Evolutionary conservation across 2,888 invertebrate species (phyloP).

Genomic region (Arenicola marina): DNA sequence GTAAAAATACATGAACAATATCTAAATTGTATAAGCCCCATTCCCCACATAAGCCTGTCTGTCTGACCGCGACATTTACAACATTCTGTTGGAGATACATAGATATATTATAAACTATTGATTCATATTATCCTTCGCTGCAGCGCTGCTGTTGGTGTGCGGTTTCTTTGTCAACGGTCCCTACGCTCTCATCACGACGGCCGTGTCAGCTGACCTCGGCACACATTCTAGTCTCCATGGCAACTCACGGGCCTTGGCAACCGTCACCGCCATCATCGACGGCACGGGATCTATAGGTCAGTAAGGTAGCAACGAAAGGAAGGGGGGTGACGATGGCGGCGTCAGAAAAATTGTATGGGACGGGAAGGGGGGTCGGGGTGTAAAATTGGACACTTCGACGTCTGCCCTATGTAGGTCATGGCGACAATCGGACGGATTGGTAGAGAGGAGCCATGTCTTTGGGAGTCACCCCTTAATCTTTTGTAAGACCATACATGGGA

Average conservation of each 20-base stretch:
- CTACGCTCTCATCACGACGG: slow-evolving; percentile 94
- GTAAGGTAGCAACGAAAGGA: slow-evolving; percentile 4
- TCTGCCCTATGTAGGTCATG: no score
- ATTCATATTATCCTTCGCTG: background rate
- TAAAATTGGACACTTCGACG: no score
- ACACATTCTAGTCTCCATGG: slow-evolving; percentile 82
- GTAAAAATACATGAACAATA: no score
- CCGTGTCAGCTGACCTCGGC: slow-evolving; percentile 92
- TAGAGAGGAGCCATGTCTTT: background rate
- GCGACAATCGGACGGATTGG: background rate
- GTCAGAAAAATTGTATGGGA: background rate
- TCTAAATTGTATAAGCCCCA: no score
- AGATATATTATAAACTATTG: background rate
- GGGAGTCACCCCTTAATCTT: background rate
- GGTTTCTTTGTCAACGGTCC: slow-evolving; percentile 93
- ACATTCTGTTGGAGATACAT: no score
- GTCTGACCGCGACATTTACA: no score
- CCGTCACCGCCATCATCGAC: slow-evolving; percentile 97
- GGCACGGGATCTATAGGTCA: slow-evolving; percentile 79
- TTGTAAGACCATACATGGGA: no score
- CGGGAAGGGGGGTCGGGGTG: no score
- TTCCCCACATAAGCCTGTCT: no score
- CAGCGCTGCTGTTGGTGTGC: slow-evolving; percentile 70
- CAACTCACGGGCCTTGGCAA: slow-evolving; percentile 87
- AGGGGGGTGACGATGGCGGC: background rate